Evolutionary conservation across 2,888 invertebrate genomes (phyloP), one percentile per base, ranked within the genome.

Genomic region (Bombylius discolor): DNA sequence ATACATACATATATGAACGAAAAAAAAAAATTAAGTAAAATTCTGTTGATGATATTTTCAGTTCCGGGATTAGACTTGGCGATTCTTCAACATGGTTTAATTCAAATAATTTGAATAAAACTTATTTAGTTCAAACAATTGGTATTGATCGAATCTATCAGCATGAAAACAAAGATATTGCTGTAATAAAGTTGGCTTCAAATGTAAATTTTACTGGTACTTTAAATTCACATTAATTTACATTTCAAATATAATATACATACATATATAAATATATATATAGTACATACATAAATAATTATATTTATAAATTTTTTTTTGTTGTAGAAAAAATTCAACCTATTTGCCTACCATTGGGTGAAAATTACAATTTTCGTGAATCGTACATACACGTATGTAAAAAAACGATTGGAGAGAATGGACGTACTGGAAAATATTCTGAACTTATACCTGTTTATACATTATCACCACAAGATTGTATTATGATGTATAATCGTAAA

Each of bases 131-230:
- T 14, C 23, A 23, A 23, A 50, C 55, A 32, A 42, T 60, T 12
- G 60, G 54, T 34, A 56, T 63, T 42, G 61, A 62, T 44, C 55
- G 59, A 42, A 58, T 62, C 9, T 62, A 55, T 53, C 51, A 58
- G 48, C 63, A 63, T 55, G 47, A 58, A n/a, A 51, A 55, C 8
- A 60, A 60, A 51, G 63, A 63, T 52, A 58, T 63, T 49, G 63
- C 62, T 9, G 48, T 63, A 45, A 60, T 63, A 44, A 57, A 55
- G 49, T 55, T 63, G 23, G 46, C 53, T 5, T 34, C 60, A 47
- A 47, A 53, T 39, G 53, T 63, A 4, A 55, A 53, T 34, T 57
- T 61, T 32, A 58, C 60, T 50, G 59, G 61, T 61, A 23, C 23
- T 23, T 23, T 23, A 23, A 23, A 23, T 2, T 23, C 23, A 23